Evolutionary conservation across 2,888 invertebrate genomes (phyloP), one percentile per base, ranked within the genome.

Genomic region (Drosophila buzzatii): DNA sequence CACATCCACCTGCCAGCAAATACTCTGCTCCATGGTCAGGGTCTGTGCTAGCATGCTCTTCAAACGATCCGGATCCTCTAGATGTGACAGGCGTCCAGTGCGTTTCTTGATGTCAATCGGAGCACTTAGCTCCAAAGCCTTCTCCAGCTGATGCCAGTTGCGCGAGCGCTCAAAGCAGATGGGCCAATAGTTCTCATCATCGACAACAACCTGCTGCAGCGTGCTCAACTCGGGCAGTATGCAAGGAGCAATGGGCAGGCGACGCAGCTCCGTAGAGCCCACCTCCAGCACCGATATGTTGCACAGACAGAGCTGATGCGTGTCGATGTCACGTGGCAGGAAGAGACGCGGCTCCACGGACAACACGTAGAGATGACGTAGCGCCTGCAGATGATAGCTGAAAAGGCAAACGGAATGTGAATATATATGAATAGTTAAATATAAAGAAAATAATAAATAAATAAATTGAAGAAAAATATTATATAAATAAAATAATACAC

Each of bases 311-410:
- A 96, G 94, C 80, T 96, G 95, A 31, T 96, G 96, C 1, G 96
- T 96, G 90, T 95, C 95, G 14, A 98, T 95, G 91, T 99, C 98
- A 35, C 96, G 95, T 0, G 99, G 98, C 61, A 99, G 94, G 59
- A 99, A 94, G 14, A 99, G 94, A 14, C 99, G 94, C 0, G 98
- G 97, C 91, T 99, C 98, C 0, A 97, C 96, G 0, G 99, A 99
- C 76, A 99, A 92, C 0, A 99, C 98, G 93, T 99, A 99, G 27
- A 99, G 94, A 93, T 99, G 99, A 2, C 99, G 95, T 90, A 99
- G 96, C 0, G 99, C 99, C 95, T 99, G 99, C 64, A 99, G 94
- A 92, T 99, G 99, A 92, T 99, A 99, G 80, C 98, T 98, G 91
- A 14, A 93, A 18, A 7, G 23, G 7, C 5, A 6, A 14, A 8